Base-by-base conservation (phyloP, 1,140 invertebrate species). In the Drosophila teissieri region DNA sequence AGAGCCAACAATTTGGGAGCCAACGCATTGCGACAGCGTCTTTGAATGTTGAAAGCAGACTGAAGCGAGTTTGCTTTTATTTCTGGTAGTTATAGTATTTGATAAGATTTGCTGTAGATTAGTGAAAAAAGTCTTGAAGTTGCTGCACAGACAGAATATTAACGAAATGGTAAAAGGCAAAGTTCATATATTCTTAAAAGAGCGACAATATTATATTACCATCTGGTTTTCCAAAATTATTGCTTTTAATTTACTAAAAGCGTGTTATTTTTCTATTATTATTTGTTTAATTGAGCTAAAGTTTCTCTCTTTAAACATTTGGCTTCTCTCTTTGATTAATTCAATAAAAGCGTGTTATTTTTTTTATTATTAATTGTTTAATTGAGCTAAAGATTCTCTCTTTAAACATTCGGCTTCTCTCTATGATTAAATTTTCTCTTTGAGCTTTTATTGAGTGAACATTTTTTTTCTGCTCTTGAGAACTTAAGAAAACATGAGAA, bases 11-110 rank as follows among this genome's bases (percentile, higher is more conserved):
- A 12, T 12, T 12, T 0, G 45, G 15, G 1, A 36, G 31, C 14
- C 22, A 55, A 12, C 17, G 22, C 72, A 77, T 75, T 40, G 34
- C 46, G 22, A 3, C 61, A 22, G 14, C 12, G 27, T 64, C 37
- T 56, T 3, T 12, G 5, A 3, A 17, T 8, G n/a, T 27, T 31
- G 12, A 2, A 3, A 39, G 2, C 34, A 22, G 34, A 75, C 60
- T 75, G 46, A 52, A 11, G 14, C 17, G 4, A 17, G 5, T 0
- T 6, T n/a, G 31, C 1, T 22, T 2, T 1, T 22, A 19, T 27
- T 11, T 0, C 61, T 37, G 19, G 4, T 45, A 31, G 14, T 63
- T 69, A 69, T 54, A 69, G 27, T 4, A n/a, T 36, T 1, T 27
- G 61, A 68, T 68, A 65, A 45, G 64, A 15, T 36, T 42, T 17